A percentile compares a stretch with the other conserved stretches of the same genome.
Evolutionary conservation across 2,888 invertebrate species (phyloP).

Genomic region (Teinopalpus imperialis): DNA sequence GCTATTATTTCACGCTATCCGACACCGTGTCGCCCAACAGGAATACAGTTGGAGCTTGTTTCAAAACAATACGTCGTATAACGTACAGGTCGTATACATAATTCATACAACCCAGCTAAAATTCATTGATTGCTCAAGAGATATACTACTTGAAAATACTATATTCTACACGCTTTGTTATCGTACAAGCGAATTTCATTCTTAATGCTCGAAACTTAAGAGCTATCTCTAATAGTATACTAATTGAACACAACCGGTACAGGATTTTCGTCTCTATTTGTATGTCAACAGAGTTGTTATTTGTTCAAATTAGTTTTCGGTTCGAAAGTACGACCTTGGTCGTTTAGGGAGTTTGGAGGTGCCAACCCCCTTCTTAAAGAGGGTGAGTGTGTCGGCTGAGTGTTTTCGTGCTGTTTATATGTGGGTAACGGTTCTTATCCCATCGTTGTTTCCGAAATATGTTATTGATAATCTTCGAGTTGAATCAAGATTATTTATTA

Average conservation of each 20-base stretch:
- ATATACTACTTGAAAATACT: constrained; percentile 44
- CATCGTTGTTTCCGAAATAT: constrained; percentile 14
- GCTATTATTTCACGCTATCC: too few relatives aligned
- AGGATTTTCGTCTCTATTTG: constrained; percentile 36
- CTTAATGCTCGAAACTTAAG: constrained; percentile 28
- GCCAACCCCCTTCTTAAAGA: constrained; percentile 51
- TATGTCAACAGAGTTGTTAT: constrained; percentile 35
- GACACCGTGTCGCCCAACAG: constrained; percentile 9
- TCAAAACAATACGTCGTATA: constrained; percentile 46
- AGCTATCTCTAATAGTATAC: constrained; percentile 32
- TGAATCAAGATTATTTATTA: too few relatives aligned
- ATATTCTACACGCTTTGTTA: constrained; percentile 37
- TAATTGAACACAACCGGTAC: background rate
- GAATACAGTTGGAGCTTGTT: constrained; percentile 34
- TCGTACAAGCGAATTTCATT: constrained; percentile 37
- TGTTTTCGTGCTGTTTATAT: constrained; percentile 75
- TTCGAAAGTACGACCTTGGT: constrained; percentile 66
- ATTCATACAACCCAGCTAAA: constrained; percentile 58
- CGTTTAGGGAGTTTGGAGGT: constrained; percentile 55
- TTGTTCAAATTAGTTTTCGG: constrained; percentile 30
- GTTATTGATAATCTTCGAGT: too few relatives aligned
- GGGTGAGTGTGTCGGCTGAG: constrained; percentile 59
- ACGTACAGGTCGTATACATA: constrained; percentile 49
- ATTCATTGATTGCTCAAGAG: constrained; percentile 66
- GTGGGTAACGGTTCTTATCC: constrained; percentile 12